Percentiles rank a stretch among this genome's conserved stretches.
phyloP scores from a whole-genome alignment of 2,888 invertebrate species.

The Diarsia mendica region DNA sequence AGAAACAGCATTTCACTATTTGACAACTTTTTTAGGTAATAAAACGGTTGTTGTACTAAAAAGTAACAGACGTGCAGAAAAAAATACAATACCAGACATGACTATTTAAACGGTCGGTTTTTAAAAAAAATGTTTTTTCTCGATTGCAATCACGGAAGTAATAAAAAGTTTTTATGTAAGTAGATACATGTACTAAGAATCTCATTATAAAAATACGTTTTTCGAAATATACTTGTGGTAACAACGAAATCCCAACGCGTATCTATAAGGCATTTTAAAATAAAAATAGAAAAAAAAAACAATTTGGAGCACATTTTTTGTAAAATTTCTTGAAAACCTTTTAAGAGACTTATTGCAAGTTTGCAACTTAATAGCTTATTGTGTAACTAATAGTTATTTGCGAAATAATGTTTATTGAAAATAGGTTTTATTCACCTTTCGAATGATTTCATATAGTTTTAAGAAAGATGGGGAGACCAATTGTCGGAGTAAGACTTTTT shows the following conservation, averaged over 20 bases:
- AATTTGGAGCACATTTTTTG: slow-evolving; percentile 54
- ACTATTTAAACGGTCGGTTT: background rate
- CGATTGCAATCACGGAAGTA: slow-evolving; percentile 33
- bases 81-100: slow-evolving; percentile 12
- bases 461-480: slow-evolving; percentile 41
- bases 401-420: slow-evolving; percentile 41
- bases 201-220: slow-evolving; percentile 58
- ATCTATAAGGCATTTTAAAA: slow-evolving; percentile 53
- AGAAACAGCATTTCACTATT: background rate
- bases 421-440: slow-evolving; percentile 50
- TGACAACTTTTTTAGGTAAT: background rate
- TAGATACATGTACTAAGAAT: slow-evolving; percentile 58
- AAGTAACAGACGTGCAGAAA: slow-evolving; percentile 16
- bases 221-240: slow-evolving; percentile 59
- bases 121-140: slow-evolving; percentile 22
- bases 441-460: slow-evolving; percentile 64
- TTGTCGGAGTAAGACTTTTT: slow-evolving; percentile 18
- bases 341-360: slow-evolving; percentile 55
- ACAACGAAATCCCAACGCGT: slow-evolving; percentile 73
- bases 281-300: slow-evolving; percentile 47
- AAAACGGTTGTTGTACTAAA: slow-evolving; percentile 2
- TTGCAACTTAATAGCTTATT: slow-evolving; percentile 54
- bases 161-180: slow-evolving; percentile 33
- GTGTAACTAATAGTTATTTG: slow-evolving; percentile 50
- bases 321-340: slow-evolving; percentile 30